A percentile compares a stretch with the other conserved stretches of the same genome.
Evolutionary conservation across 2,797 vertebrate species (phyloP).

Genomic region (Chlorospingus semifuscus): DNA sequence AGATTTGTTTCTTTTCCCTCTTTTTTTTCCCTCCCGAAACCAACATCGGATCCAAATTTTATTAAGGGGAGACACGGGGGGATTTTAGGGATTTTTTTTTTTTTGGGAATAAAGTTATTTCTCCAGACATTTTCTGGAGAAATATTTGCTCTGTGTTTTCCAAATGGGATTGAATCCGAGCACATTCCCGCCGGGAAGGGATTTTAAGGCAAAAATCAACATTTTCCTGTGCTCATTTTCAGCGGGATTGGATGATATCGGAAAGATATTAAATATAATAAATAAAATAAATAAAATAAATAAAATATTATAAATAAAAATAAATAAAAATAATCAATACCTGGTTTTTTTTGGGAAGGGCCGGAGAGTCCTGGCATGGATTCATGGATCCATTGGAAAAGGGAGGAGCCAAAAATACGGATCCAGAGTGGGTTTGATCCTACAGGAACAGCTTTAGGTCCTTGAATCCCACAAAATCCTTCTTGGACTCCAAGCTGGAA

Average conservation of each 20-base stretch:
- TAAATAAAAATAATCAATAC: too few relatives aligned
- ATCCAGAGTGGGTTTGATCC: neutral
- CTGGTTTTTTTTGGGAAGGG: neutral
- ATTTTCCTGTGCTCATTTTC: neutral
- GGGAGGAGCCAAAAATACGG: accelerated
- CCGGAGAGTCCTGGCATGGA: accelerated
- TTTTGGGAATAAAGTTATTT: neutral
- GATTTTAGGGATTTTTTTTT: neutral
- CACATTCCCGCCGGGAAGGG: accelerated
- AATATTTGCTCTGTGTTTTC: neutral
- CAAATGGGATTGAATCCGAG: accelerated
- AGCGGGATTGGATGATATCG: accelerated
- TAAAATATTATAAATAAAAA: too few relatives aligned
- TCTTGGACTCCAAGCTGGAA: neutral
- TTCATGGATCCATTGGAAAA: neutral
- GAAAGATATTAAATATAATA: neutral
- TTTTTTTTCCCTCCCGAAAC: neutral
- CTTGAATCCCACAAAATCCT: neutral
- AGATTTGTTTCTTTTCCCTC: neutral
- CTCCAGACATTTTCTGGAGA: neutral
- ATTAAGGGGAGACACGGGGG: accelerated
- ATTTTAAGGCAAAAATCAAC: neutral
- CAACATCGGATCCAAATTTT: neutral
- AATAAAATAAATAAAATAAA: too few relatives aligned
- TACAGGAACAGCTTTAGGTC: neutral